phyloP scores from a whole-genome alignment of 2,797 vertebrate species.

The Protonibea diacanthus region DNA sequence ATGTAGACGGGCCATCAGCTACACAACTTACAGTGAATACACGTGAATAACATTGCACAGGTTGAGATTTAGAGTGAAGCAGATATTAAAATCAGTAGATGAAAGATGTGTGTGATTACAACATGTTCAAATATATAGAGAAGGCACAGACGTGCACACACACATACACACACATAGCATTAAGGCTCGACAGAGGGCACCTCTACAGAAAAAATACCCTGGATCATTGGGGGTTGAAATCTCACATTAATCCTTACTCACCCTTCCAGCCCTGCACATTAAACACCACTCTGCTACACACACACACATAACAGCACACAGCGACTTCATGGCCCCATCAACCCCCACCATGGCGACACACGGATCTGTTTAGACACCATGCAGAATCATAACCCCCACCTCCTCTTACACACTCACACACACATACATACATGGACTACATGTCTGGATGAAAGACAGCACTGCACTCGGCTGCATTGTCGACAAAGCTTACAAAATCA shows the following conservation, averaged over 20 bases:
- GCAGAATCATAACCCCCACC: constrained; percentile 20
- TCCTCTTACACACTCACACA: constrained; percentile 1
- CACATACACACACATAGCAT: constrained; percentile 20
- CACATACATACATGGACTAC: background rate
- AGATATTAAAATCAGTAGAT: constrained; percentile 3
- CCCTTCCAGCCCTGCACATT: constrained; percentile 63
- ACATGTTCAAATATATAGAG: constrained; percentile 5
- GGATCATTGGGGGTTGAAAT: constrained; percentile 66
- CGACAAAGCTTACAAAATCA: constrained; percentile 15
- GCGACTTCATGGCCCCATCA: constrained; percentile 31
- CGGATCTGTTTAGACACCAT: constrained; percentile 47
- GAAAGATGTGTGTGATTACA: constrained; percentile 14
- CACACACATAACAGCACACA: constrained; percentile 8
- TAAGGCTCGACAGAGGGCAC: constrained; percentile 55
- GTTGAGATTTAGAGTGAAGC: background rate
- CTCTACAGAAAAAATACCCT: constrained; percentile 40
- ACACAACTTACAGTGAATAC: constrained; percentile 7
- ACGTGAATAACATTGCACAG: constrained; percentile 28
- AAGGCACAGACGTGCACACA: background rate
- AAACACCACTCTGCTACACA: constrained; percentile 50
- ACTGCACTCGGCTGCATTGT: background rate
- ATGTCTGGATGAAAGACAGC: background rate
- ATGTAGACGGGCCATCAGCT: background rate
- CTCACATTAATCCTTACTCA: constrained; percentile 75
- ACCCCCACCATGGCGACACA: constrained; percentile 52